phyloP scores from a whole-genome alignment of 2,113 vertebrate genomes.

The Gobius niger region DNA sequence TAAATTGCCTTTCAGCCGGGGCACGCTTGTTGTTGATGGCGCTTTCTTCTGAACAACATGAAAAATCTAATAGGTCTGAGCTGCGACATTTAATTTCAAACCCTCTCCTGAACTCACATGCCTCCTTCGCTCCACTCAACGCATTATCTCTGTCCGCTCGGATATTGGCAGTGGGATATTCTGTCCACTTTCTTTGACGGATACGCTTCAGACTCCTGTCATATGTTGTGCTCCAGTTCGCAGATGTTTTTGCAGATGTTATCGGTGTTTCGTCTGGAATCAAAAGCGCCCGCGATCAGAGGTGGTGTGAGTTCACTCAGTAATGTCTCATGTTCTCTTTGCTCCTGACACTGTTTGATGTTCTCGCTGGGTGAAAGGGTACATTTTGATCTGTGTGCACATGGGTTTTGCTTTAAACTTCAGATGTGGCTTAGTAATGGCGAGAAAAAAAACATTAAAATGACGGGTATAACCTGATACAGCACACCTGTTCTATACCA shows the following conservation, averaged over 20 bases:
- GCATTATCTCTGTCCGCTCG: constrained; percentile 22
- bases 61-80: constrained; percentile 1
- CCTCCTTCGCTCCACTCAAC: constrained; percentile 36
- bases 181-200: constrained; percentile 67
- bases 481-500: no score
- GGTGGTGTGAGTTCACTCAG: not conserved
- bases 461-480: no score
- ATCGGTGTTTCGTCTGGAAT: constrained; percentile 78
- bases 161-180: constrained; percentile 53
- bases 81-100: constrained; percentile 11
- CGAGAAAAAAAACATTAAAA: no score
- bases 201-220: constrained; percentile 76
- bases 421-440: not conserved
- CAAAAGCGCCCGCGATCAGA: not conserved
- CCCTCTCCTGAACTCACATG: constrained; percentile 40
- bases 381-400: constrained; percentile 52
- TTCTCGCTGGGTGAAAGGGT: constrained; percentile 57
- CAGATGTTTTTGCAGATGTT: constrained; percentile 66
- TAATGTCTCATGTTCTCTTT: not conserved
- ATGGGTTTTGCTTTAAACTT: constrained; percentile 68
- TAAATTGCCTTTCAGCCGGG: constrained; percentile 69
- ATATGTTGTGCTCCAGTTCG: constrained; percentile 61
- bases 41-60: constrained; percentile 70
- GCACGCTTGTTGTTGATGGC: constrained; percentile 76
- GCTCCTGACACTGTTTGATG: constrained; percentile 79